Conservation (phyloP, 2,797 vertebrate genomes). For the Trematomus bernacchii region DNA sequence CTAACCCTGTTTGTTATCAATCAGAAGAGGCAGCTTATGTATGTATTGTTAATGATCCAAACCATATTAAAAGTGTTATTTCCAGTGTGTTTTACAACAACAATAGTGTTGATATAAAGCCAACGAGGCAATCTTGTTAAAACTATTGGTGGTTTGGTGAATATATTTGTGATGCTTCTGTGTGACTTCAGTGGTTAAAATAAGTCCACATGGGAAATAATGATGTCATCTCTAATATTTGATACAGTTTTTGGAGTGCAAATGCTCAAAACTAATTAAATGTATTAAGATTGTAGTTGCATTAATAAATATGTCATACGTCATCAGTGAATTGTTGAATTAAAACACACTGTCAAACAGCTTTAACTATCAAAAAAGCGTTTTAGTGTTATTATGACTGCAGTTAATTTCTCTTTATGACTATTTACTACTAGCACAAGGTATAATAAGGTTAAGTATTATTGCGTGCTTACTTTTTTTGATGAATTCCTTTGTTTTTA, state of each 20-base stretch:
- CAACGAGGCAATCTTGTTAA: constrained; percentile 22
- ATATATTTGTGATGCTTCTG: constrained; percentile 6
- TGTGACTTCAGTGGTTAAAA: constrained; percentile 17
- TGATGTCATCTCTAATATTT: constrained; percentile 15
- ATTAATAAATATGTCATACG: not conserved
- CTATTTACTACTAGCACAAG: not conserved
- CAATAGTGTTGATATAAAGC: constrained; percentile 25
- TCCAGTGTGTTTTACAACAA: constrained; percentile 48
- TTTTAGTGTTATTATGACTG: not conserved
- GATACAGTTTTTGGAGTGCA: not conserved
- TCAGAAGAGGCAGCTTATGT: constrained; percentile 44
- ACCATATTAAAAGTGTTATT: constrained; percentile 38
- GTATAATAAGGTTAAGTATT: not conserved
- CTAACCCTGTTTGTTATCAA: constrained; percentile 52
- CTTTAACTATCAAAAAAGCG: not conserved
- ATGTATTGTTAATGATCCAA: constrained; percentile 37
- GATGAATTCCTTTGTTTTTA: constrained; percentile 66
- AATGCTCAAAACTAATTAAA: not conserved
- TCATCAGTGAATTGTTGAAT: not conserved
- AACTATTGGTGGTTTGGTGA: constrained; percentile 12
- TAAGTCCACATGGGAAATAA: not conserved
- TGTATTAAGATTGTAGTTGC: not conserved
- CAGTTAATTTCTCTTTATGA: not conserved
- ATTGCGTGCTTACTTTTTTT: constrained; percentile 44
- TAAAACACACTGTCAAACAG: not conserved